These are phyloP conservation scores for Chaitophorus viminalis DNA, from an alignment of 2,888 invertebrate species.

Conservation along the genomic window DNA sequence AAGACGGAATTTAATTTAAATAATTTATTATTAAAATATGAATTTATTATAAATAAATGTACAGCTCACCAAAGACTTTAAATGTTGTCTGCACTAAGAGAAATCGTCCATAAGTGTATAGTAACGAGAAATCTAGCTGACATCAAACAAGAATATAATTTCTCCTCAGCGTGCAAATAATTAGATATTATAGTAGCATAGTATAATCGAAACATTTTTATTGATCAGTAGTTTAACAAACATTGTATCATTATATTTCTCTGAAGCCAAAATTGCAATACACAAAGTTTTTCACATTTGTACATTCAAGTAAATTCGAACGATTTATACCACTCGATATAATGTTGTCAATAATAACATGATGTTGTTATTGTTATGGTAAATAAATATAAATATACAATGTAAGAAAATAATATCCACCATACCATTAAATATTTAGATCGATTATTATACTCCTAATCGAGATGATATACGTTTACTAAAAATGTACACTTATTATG, in stretches of 20 bases:
- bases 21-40: background rate
- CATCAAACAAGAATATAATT: slow-evolving; percentile 37
- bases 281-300: background rate
- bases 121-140: slow-evolving; percentile 16
- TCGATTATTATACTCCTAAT: background rate
- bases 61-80: background rate
- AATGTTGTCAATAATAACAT: background rate
- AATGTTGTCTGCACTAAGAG: background rate
- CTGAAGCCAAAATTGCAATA: background rate
- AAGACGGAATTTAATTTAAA: background rate
- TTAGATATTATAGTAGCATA: background rate
- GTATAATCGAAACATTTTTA: slow-evolving; percentile 1
- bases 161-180: slow-evolving; percentile 36
- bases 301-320: background rate
- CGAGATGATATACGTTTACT: background rate
- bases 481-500: background rate
- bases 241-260: background rate
- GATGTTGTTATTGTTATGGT: background rate
- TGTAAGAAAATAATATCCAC: background rate
- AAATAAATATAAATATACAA: no score
- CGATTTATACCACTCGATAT: background rate
- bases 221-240: background rate
- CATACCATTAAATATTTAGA: background rate
- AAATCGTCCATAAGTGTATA: slow-evolving; percentile 18
- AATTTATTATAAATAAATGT: background rate